These are phyloP conservation scores for Tanaodytes sp. DNA, from an alignment of 2,888 invertebrate species.

Conservation along the genomic window DNA sequence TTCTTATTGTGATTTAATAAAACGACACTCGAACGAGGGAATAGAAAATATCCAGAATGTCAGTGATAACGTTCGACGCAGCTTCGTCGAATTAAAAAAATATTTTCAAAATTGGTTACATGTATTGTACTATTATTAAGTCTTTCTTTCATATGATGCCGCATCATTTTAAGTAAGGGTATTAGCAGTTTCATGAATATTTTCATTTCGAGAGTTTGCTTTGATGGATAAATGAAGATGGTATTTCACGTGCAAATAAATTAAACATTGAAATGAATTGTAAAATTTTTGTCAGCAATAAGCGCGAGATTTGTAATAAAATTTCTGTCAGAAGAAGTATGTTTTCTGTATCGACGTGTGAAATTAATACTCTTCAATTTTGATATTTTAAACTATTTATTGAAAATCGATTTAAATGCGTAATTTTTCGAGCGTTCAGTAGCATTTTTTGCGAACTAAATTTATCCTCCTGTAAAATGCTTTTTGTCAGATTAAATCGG, in stretches of 20 bases:
- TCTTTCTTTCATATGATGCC: slow-evolving; percentile 43
- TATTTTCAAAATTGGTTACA: slow-evolving; percentile 32
- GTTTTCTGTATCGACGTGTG: slow-evolving; percentile 26
- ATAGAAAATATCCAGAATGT: no score
- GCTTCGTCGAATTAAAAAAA: slow-evolving; percentile 24
- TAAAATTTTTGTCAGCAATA: slow-evolving; percentile 40
- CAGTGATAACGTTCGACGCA: slow-evolving; percentile 16
- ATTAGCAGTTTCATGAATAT: neutral
- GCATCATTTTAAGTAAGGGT: neutral
- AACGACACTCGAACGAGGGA: slow-evolving; percentile 8
- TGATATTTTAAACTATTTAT: slow-evolving; percentile 5
- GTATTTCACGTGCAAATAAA: slow-evolving; percentile 3
- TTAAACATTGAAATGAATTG: slow-evolving; percentile 24
- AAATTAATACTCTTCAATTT: slow-evolving; percentile 18
- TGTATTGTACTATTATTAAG: slow-evolving; percentile 30
- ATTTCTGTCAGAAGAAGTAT: slow-evolving; percentile 28
- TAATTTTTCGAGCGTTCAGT: slow-evolving; percentile 3
- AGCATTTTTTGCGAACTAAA: neutral
- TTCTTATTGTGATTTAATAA: no score
- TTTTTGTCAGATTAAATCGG: no score
- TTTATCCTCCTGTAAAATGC: no score
- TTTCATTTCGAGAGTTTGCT: slow-evolving; percentile 41
- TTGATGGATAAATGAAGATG: neutral
- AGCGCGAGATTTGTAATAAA: slow-evolving; percentile 43
- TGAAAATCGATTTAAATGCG: neutral